Conservation (phyloP, 2,888 invertebrate genomes). For the Trissonchulus sp. region DNA sequence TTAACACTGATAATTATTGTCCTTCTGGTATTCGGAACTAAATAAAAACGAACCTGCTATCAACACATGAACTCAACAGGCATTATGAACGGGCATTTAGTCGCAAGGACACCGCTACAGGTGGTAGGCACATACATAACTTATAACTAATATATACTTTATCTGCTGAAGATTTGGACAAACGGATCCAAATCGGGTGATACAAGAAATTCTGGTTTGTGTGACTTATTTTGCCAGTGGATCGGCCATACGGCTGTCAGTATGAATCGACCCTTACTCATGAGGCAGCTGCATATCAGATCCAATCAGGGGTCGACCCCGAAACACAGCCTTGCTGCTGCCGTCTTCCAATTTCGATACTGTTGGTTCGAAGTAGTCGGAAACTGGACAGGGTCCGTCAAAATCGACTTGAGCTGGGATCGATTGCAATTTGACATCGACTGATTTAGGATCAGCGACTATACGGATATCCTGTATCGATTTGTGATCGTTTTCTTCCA, state of each 20-base stretch:
- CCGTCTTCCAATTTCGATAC: neutral
- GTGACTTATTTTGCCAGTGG: no score
- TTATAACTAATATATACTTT: neutral
- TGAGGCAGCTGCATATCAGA: neutral
- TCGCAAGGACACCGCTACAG: no score
- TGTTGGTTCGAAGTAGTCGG: neutral
- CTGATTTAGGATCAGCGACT: neutral
- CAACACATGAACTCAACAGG: no score
- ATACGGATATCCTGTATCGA: neutral
- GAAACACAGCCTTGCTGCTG: neutral
- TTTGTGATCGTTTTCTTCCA: no score
- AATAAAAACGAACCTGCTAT: no score
- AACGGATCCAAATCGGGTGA: neutral
- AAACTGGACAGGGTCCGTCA: neutral
- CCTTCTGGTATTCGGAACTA: no score
- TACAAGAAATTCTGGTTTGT: no score
- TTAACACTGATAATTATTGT: no score
- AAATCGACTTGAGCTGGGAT: neutral
- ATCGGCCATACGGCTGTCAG: no score
- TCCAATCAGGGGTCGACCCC: neutral
- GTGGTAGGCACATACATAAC: no score
- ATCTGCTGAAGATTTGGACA: neutral
- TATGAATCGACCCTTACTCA: no score
- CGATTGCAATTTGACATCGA: neutral
- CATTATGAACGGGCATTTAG: no score